Conservation (phyloP, 2,113 vertebrate species). For the Lampris megalopsis region DNA sequence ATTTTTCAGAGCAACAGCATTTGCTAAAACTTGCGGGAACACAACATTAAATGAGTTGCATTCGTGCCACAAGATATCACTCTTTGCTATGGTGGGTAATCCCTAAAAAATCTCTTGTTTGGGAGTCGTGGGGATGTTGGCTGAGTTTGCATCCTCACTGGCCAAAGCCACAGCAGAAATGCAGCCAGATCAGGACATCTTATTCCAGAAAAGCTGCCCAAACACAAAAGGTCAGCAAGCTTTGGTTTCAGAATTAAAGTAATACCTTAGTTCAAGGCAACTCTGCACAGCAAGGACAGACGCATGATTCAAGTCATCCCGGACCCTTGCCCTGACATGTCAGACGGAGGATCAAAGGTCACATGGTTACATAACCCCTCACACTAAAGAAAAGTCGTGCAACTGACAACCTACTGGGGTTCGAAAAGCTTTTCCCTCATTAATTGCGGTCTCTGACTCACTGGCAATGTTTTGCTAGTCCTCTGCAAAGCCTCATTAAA, state of each 20-base stretch:
- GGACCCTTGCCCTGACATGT: constrained; percentile 46
- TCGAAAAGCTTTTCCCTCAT: neutral
- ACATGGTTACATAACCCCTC: constrained; percentile 41
- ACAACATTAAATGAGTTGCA: too few species aligned
- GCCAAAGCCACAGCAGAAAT: constrained; percentile 65
- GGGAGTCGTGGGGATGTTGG: neutral
- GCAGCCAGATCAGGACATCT: constrained; percentile 55
- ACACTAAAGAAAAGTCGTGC: constrained; percentile 2
- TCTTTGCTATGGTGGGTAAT: neutral
- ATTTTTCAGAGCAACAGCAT: neutral
- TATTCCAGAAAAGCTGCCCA: constrained; percentile 42
- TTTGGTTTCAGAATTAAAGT: constrained; percentile 57
- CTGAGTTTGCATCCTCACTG: constrained; percentile 32
- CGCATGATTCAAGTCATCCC: constrained; percentile 33
- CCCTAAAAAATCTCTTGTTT: constrained; percentile 12
- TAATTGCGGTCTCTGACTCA: neutral
- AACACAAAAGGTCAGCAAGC: constrained; percentile 66
- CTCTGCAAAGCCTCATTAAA: too few species aligned
- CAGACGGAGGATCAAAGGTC: constrained; percentile 37
- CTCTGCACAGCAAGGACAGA: constrained; percentile 44
- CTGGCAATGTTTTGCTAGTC: too few species aligned
- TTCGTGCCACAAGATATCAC: neutral
- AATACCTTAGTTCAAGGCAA: constrained; percentile 57
- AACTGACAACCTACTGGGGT: neutral
- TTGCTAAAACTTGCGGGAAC: neutral